Evolutionary conservation across 2,797 vertebrate genomes (phyloP).

Genomic region (Gobio occitaniae): DNA sequence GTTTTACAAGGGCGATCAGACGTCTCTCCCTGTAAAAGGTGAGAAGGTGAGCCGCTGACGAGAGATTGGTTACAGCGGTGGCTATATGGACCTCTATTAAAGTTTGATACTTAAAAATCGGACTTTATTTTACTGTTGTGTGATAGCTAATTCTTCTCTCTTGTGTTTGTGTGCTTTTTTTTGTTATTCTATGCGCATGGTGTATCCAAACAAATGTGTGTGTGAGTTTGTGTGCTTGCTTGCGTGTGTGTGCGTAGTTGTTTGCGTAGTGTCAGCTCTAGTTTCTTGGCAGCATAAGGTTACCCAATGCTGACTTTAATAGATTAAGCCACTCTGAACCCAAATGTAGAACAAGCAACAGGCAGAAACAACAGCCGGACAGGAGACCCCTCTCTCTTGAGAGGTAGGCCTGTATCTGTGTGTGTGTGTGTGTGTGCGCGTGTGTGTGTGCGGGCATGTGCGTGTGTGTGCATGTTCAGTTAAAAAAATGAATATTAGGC

Average conservation of each 20-base stretch:
- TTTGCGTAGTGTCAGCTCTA: constrained; percentile 69
- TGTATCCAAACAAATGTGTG: constrained; percentile 20
- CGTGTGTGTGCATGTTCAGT: background rate
- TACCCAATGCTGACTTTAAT: constrained; percentile 73
- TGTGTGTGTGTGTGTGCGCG: background rate
- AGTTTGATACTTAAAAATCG: background rate
- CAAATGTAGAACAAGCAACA: constrained; percentile 62
- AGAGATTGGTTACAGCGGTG: background rate
- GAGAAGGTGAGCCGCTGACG: constrained; percentile 16
- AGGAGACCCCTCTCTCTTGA: constrained; percentile 50
- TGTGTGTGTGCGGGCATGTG: background rate
- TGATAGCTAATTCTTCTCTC: background rate
- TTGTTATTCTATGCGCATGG: constrained; percentile 4
- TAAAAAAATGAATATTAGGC: constrained; percentile 16
- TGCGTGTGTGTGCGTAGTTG: constrained; percentile 27
- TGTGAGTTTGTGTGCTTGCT: constrained; percentile 39
- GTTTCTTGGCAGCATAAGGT: constrained; percentile 79
- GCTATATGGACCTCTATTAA: constrained; percentile 4
- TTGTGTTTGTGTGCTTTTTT: background rate
- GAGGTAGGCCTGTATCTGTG: constrained; percentile 41
- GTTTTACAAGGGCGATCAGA: constrained; percentile 41
- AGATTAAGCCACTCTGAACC: constrained; percentile 70
- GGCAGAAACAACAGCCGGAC: constrained; percentile 31
- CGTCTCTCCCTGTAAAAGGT: background rate
- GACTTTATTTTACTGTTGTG: background rate